phyloP scores from a whole-genome alignment of 1,140 invertebrate genomes.

The Drosophila pandora region DNA sequence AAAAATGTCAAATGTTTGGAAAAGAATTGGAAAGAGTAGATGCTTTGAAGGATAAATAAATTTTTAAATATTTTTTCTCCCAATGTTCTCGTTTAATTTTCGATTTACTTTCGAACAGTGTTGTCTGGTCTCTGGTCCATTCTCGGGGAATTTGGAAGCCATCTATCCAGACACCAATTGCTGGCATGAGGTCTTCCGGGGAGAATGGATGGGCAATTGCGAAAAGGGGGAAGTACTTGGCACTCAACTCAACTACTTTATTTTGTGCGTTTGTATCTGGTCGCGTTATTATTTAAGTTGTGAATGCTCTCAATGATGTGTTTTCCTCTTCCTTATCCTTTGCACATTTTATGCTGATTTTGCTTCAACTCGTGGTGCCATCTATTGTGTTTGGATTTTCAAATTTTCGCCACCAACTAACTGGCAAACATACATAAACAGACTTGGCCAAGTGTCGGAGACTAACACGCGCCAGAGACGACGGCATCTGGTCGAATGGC shows the following conservation, averaged over 20 bases:
- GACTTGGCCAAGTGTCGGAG: constrained; percentile 9
- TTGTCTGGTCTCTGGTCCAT: neutral
- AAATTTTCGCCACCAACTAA: neutral
- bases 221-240: constrained; percentile 19
- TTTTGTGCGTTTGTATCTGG: constrained; percentile 53
- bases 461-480: constrained; percentile 29
- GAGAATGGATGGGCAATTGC: constrained; percentile 3
- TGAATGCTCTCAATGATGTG: constrained; percentile 53
- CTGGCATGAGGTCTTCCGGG: neutral
- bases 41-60: neutral
- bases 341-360: constrained; percentile 55
- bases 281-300: constrained; percentile 58
- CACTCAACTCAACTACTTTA: constrained; percentile 50
- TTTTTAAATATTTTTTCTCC: neutral
- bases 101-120: constrained; percentile 7
- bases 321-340: constrained; percentile 45
- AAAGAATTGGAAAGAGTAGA: neutral
- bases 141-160: constrained; percentile 25
- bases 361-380: constrained; percentile 12
- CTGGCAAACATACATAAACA: constrained; percentile 1
- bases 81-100: neutral
- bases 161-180: constrained; percentile 37
- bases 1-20: neutral
- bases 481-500: constrained; percentile 24
- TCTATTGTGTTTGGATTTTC: constrained; percentile 44